phyloP scores from a whole-genome alignment of 2,113 vertebrate genomes.

The Oreotragus oreotragus region DNA sequence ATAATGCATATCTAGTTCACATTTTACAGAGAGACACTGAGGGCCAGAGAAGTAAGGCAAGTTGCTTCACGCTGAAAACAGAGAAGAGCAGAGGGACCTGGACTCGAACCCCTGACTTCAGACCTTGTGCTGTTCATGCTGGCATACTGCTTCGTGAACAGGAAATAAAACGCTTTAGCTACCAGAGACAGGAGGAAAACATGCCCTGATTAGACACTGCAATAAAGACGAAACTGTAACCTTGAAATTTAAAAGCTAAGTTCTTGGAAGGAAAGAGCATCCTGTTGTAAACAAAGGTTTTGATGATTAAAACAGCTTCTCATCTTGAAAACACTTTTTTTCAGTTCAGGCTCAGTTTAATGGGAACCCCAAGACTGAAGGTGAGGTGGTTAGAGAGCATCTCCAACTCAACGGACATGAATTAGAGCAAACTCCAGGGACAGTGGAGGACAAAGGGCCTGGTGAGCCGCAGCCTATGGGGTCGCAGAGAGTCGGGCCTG shows the following conservation, averaged over 20 bases:
- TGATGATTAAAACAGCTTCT: constrained; percentile 71
- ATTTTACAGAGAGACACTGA: background rate
- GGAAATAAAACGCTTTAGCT: background rate
- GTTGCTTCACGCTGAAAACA: too few relatives aligned
- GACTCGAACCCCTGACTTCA: background rate
- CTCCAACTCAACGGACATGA: background rate
- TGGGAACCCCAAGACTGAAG: background rate
- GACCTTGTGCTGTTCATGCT: fast-evolving
- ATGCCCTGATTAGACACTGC: too few relatives aligned
- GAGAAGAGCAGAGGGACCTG: background rate
- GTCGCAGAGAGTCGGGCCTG: too few relatives aligned
- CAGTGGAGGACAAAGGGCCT: background rate
- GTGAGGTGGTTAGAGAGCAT: background rate
- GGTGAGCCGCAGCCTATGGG: fast-evolving
- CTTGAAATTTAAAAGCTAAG: background rate
- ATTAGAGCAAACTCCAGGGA: background rate
- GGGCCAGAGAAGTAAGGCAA: background rate
- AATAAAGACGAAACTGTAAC: background rate
- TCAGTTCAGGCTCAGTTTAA: constrained; percentile 8
- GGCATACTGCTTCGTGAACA: fast-evolving
- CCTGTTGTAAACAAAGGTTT: background rate
- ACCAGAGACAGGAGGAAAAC: background rate
- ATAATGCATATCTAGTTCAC: too few relatives aligned
- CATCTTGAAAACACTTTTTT: constrained; percentile 59
- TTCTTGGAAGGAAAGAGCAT: background rate